These are phyloP conservation scores for Sturnus vulgaris DNA, from an alignment of 2,113 vertebrate species.

Conservation along the genomic window DNA sequence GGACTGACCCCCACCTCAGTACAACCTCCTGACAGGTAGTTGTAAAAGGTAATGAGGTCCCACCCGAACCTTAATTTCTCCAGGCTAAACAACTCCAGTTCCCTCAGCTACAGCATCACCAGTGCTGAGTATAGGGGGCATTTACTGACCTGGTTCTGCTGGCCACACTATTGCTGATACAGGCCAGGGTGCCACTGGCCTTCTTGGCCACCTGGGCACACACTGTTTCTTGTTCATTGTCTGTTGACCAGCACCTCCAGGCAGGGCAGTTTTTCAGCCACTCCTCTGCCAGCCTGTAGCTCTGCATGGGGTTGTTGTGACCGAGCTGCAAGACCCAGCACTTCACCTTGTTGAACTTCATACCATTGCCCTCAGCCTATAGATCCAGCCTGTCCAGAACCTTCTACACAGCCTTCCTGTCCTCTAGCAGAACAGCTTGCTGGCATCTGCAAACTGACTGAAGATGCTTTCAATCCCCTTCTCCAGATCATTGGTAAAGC, in stretches of 20 bases:
- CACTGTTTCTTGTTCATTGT: not conserved
- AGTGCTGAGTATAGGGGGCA: not conserved
- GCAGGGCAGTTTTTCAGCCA: fast-evolving
- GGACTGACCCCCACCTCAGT: not conserved
- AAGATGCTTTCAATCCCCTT: not conserved
- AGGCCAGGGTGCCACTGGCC: not conserved
- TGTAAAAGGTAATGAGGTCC: not conserved
- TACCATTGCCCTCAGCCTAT: not conserved
- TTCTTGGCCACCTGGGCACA: not conserved
- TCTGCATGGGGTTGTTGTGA: not conserved
- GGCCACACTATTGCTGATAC: not conserved
- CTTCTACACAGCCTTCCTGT: not conserved
- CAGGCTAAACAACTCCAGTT: not conserved
- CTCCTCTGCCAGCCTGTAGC: not conserved
- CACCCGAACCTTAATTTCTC: not conserved
- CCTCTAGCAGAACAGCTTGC: not conserved
- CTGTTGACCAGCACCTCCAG: not conserved
- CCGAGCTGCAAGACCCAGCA: not conserved
- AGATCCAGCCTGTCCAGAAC: not conserved
- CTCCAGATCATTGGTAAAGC: not conserved
- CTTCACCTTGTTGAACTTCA: not conserved
- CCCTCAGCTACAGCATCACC: not conserved
- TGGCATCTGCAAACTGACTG: not conserved
- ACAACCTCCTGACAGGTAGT: not conserved
- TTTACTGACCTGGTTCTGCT: not conserved